Percentiles rank a stretch among this genome's conserved stretches.
phyloP scores from a whole-genome alignment of 2,888 invertebrate genomes.

The Willowsia nigromaculata region DNA sequence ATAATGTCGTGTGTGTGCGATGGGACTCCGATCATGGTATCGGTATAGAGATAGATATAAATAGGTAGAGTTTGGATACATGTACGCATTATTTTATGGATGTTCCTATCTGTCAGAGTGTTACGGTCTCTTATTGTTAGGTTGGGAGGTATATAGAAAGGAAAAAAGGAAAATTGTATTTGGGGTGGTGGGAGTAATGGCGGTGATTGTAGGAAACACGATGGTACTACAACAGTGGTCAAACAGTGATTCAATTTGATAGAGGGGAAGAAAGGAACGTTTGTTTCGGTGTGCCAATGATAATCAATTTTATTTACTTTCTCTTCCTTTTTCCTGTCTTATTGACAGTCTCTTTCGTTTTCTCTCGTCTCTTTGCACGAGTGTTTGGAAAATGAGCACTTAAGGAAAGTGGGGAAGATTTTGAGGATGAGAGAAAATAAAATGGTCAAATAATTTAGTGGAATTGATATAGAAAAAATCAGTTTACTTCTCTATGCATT shows the following conservation, averaged over 20 bases:
- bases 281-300: not conserved
- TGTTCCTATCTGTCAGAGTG: no score
- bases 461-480: not conserved
- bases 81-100: no score
- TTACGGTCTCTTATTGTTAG: no score
- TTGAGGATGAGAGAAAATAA: not conserved
- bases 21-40: no score
- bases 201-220: not conserved
- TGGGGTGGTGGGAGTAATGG: not conserved
- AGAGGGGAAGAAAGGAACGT: conserved; percentile 8
- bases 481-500: not conserved
- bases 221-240: not conserved
- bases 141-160: no score
- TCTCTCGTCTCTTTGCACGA: not conserved
- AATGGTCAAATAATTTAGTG: not conserved
- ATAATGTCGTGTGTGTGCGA: not conserved
- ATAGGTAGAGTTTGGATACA: not conserved
- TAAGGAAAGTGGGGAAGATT: not conserved
- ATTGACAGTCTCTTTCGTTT: not conserved
- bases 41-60: no score
- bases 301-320: conserved; percentile 65
- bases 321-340: not conserved
- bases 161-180: no score
- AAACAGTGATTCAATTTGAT: conserved; percentile 55
- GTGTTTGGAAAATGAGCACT: not conserved